Evolutionary conservation across 2,888 invertebrate genomes (phyloP), one percentile per base, ranked within the genome.

Genomic region (Sussaba pulchella): DNA sequence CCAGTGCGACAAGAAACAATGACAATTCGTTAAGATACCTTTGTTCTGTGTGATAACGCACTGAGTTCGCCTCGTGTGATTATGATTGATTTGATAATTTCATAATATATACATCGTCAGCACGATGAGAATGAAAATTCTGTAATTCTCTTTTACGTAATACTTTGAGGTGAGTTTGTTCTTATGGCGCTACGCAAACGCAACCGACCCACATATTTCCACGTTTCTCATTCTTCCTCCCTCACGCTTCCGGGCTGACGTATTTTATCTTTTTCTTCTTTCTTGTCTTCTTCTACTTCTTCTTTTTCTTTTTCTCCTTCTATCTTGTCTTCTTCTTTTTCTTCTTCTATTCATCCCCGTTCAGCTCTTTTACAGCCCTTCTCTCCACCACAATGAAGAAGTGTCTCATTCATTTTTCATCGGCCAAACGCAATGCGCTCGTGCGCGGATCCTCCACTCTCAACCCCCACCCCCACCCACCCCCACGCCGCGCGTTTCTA

Each of bases 341-440:
- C 61, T 1, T 45, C 21, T 39, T 21, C 52, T 21, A 14, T 39
- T 14, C 43, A 8, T 66, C 50, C 43, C 31, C 39, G 10, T 50
- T 17, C 69, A 24, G 19, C 45, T 61, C 47, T 39, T 17, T 24
- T 26, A 8, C 72, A 72, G 50, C 36, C 66, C 66, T 45, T 66
- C 41, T 66, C 41, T 73, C 17, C 31, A 26, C 45, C 63, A 76
- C 63, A 70, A 76, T 70, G 43, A 64, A 64, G 71, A 64, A 77
- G 71, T 71, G 71, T 66, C 47, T 77, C 54, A 77, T 71, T 77
- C 71, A 71, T 71, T 77, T 76, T 77, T 77, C 71, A 64, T 64
- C 36, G 39, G 45, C 43, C 57, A 63, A 70, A 64, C 57, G 45
- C 73, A 45, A 19, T 57, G 73, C 54, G 24, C 41, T 66, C 54